Conservation (phyloP, 2,888 invertebrate species). For the Steinernema hermaphroditum region DNA sequence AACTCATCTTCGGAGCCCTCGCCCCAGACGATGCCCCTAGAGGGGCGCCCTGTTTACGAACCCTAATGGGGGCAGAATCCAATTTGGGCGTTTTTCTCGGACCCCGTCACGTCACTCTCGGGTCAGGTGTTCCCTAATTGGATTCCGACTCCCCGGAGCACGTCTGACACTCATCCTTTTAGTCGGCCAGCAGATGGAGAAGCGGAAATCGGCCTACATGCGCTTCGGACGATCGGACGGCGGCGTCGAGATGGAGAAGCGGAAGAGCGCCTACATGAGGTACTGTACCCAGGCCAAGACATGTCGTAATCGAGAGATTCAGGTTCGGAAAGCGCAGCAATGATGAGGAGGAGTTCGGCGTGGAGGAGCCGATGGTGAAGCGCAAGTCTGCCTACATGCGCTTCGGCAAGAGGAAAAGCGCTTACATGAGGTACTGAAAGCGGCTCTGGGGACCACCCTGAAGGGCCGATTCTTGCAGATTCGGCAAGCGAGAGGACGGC, state of each 20-base stretch:
- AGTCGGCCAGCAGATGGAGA: constrained; percentile 44
- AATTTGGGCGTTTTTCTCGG: too few relatives aligned
- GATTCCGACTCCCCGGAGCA: too few relatives aligned
- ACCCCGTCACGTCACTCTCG: too few relatives aligned
- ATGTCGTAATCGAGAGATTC: constrained; percentile 9
- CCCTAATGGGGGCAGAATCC: too few relatives aligned
- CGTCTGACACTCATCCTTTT: not conserved
- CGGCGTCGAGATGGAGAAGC: constrained; percentile 46
- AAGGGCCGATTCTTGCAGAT: constrained; percentile 38
- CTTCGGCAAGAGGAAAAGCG: constrained; percentile 58
- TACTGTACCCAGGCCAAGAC: not conserved
- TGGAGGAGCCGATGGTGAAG: constrained; percentile 46
- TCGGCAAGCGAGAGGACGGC: constrained; percentile 51
- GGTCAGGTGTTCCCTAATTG: too few relatives aligned
- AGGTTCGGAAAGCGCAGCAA: constrained; percentile 55
- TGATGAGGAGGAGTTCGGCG: constrained; percentile 39
- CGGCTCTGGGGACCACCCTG: not conserved
- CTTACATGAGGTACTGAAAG: constrained; percentile 51
- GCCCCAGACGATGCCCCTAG: too few relatives aligned
- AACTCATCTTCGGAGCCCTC: not conserved
- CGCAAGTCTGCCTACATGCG: constrained; percentile 55
- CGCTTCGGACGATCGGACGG: constrained; percentile 53
- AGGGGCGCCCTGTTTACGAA: too few relatives aligned
- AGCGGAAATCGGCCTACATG: constrained; percentile 59
- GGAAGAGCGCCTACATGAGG: constrained; percentile 53